phyloP scores from a whole-genome alignment of 35 echinoderm and acorn worm species.

The Ophiothrix spiculata region DNA sequence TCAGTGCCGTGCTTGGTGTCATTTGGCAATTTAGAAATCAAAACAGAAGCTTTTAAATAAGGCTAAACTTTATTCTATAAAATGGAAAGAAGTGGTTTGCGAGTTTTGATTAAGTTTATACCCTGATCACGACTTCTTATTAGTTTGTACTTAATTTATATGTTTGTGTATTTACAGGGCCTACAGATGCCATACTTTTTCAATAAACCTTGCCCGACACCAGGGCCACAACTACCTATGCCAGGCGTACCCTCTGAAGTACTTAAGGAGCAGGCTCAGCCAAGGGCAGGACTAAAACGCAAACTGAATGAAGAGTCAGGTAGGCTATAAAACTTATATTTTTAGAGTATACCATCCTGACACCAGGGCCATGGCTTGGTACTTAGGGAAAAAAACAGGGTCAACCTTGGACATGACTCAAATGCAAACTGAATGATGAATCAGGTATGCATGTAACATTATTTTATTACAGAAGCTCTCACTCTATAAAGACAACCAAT shows the following conservation, averaged over 20 bases:
- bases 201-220: conserved; percentile 84
- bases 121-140: too few species aligned
- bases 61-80: too few species aligned
- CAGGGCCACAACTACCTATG: conserved; percentile 52
- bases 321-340: conserved; percentile 77
- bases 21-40: too few species aligned
- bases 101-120: too few species aligned
- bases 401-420: conserved; percentile 40
- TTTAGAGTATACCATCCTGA: conserved; percentile 83
- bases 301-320: conserved; percentile 70
- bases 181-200: conserved; percentile 90
- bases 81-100: too few species aligned
- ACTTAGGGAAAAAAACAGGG: conserved; percentile 68
- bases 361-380: conserved; percentile 51
- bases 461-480: conserved; percentile 80
- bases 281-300: conserved; percentile 53
- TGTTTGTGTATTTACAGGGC: conserved; percentile 51
- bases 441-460: conserved; percentile 63
- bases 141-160: too few species aligned
- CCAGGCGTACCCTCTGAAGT: conserved; percentile 67
- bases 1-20: too few species aligned
- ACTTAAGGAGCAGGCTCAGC: conserved; percentile 52
- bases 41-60: too few species aligned
- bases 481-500: too few species aligned
- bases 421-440: conserved; percentile 78